phyloP scores from a whole-genome alignment of 2,797 vertebrate species.

The Scolopax bukidnonensis region DNA sequence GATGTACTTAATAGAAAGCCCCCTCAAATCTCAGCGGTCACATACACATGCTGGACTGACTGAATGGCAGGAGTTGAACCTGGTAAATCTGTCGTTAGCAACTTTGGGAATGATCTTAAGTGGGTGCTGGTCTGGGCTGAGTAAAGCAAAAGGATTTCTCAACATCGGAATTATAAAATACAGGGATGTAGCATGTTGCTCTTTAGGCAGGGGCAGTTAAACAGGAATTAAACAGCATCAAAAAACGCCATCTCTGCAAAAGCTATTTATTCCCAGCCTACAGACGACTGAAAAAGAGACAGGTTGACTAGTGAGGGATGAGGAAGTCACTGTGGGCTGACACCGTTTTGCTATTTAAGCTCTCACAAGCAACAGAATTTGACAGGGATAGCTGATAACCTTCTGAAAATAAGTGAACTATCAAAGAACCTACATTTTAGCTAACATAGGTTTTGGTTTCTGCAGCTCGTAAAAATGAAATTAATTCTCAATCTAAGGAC shows the following conservation, averaged over 20 bases:
- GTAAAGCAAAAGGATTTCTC: not conserved
- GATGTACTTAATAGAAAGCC: not conserved
- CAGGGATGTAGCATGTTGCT: not conserved
- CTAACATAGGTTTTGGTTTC: not conserved
- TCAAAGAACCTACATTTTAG: not conserved
- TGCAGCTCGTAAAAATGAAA: conserved; percentile 6
- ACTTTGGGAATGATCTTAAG: not conserved
- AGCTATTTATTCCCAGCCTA: conserved; percentile 36
- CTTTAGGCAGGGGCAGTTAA: not conserved
- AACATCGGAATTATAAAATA: not conserved
- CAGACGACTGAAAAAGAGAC: not conserved
- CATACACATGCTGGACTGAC: not conserved
- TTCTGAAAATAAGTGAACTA: conserved; percentile 50
- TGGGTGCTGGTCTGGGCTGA: not conserved
- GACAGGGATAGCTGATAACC: conserved; percentile 49
- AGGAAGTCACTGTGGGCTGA: not conserved
- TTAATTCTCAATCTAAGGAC: not conserved
- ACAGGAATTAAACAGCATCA: not conserved
- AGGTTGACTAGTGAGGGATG: conserved; percentile 8
- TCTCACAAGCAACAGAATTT: conserved; percentile 29
- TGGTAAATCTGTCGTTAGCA: conserved; percentile 47
- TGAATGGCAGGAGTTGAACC: conserved; percentile 27
- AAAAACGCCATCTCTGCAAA: not conserved
- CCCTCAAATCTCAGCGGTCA: not conserved
- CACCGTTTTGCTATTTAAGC: conserved; percentile 35